A percentile compares a stretch with the other conserved stretches of the same genome.
These are phyloP conservation scores for Apeltes quadracus DNA, from an alignment of 2,113 vertebrate species.

Conservation along the genomic window DNA sequence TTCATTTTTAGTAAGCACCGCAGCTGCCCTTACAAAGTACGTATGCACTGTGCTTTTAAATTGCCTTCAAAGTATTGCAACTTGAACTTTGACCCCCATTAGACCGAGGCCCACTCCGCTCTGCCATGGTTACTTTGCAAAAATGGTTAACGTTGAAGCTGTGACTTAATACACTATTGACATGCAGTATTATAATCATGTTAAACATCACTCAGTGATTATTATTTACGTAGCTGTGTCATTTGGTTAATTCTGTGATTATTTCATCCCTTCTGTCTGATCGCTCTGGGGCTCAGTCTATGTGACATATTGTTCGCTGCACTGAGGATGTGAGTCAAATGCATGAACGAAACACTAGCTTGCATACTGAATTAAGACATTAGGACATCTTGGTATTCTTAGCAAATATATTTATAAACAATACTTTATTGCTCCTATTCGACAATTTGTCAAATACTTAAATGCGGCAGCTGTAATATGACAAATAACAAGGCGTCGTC, in stretches of 20 bases:
- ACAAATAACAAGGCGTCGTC: not conserved
- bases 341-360: not conserved
- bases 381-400: not conserved
- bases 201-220: no score
- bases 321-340: not conserved
- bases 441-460: not conserved
- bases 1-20: not conserved
- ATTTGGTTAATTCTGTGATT: not conserved
- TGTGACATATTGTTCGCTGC: not conserved
- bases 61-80: no score
- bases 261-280: not conserved
- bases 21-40: not conserved
- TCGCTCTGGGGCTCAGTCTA: not conserved
- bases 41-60: not conserved
- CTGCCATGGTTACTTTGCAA: not conserved
- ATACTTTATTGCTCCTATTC: not conserved
- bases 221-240: not conserved
- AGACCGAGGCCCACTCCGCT: not conserved
- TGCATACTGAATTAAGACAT: not conserved
- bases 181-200: not conserved
- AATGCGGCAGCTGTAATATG: not conserved
- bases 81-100: no score
- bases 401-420: not conserved
- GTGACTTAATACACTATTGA: not conserved
- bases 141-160: not conserved